Base-by-base conservation (phyloP, 1,140 invertebrate genomes). In the Conus betulinus region DNA sequence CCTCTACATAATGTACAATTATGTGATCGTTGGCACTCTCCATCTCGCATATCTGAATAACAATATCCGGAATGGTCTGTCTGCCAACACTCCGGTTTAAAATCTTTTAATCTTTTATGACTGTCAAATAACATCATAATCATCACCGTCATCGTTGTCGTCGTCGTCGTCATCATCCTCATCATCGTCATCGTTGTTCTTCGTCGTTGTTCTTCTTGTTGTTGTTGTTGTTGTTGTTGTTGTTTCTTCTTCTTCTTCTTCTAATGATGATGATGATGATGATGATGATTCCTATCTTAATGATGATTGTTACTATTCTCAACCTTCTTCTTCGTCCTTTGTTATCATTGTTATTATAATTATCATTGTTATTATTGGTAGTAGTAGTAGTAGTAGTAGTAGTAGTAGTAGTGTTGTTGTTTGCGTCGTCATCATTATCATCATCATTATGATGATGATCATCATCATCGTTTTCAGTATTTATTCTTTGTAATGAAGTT, bases 201-300 rank as follows among this genome's bases (percentile, higher is more conserved):
- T 20, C n/a, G 17, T 74, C 2, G 17, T 20, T 20, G 71, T 25
- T 74, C 71, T 20, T 74, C 71, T 20, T 74, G n/a, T n/a, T n/a
- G n/a, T n/a, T n/a, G n/a, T n/a, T n/a, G n/a, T n/a, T n/a, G n/a
- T n/a, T n/a, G n/a, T n/a, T n/a, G n/a, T n/a, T n/a, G n/a, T n/a
- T n/a, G n/a, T n/a, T 85, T 39, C 39, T 39, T 39, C 39, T 39
- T 39, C 39, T 39, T 39, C 39, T 39, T 39, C 39, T 39, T 39
- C 39, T 39, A 57, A 88, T 88, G 17, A 74, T 74, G 17, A 74
- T 74, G 17, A 74, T 74, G 17, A 74, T 74, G 17, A 74, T 74
- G 25, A 20, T 74, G 17, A 25, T 74, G 17, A 74, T 20, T 25
- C 71, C 17, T 74, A 74, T 74, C 17, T 74, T 20, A 20, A 20